Evolutionary conservation across 2,797 vertebrate genomes (phyloP).

Genomic region (Acrossocheilus wenchowensis): DNA sequence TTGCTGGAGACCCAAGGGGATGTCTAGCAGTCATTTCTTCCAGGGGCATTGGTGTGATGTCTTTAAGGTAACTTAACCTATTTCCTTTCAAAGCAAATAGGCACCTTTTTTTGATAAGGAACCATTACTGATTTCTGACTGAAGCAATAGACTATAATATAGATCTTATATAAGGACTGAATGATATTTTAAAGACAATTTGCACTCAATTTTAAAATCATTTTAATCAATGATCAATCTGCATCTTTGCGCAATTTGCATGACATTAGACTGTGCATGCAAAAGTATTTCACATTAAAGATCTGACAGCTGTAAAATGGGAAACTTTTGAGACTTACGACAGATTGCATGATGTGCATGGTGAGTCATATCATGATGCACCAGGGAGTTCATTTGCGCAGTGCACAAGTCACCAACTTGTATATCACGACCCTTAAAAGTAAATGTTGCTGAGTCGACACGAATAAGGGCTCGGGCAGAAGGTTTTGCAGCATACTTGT

Average conservation of each 20-base stretch:
- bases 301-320: constrained; percentile 10
- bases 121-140: constrained; percentile 60
- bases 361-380: constrained; percentile 33
- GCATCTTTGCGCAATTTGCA: not conserved
- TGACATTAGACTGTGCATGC: constrained; percentile 7
- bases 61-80: constrained; percentile 96
- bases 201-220: not conserved
- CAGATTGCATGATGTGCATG: constrained; percentile 39
- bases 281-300: not conserved
- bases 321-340: constrained; percentile 46
- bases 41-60: constrained; percentile 98
- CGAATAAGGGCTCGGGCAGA: constrained; percentile 61
- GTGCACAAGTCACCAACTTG: constrained; percentile 45
- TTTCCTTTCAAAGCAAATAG: constrained; percentile 84
- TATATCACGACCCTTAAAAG: constrained; percentile 60
- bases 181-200: not conserved
- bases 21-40: constrained; percentile 94
- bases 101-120: constrained; percentile 66
- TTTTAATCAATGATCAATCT: not conserved
- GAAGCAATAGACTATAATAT: not conserved
- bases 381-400: constrained; percentile 47
- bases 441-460: constrained; percentile 81
- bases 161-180: not conserved
- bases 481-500: constrained; percentile 66
- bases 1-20: constrained; percentile 95